A percentile compares a stretch with the other conserved stretches of the same genome.
These are phyloP conservation scores for Halocynthia roretzi DNA, from an alignment of 23 tunicate genomes.

Conservation along the genomic window DNA sequence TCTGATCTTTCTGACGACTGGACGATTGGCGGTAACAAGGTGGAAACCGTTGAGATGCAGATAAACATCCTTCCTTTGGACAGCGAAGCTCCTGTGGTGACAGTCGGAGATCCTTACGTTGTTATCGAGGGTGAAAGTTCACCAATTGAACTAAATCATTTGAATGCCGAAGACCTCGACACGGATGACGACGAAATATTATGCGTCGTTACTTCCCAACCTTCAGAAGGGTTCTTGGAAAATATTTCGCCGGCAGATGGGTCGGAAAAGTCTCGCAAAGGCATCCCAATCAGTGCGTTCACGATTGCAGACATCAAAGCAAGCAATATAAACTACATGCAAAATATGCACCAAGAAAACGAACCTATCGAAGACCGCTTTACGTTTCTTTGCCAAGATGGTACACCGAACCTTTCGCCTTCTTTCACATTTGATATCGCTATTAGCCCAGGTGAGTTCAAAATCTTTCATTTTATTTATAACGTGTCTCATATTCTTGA, in stretches of 20 bases:
- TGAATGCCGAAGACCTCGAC: slow-evolving; percentile 75
- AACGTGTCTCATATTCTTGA: not conserved
- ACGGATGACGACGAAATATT: slow-evolving; percentile 76
- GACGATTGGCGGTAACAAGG: slow-evolving; percentile 70
- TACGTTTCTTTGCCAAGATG: slow-evolving; percentile 86
- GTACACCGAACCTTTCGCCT: slow-evolving; percentile 68
- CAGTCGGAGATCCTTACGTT: slow-evolving; percentile 36
- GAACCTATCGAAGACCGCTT: slow-evolving; percentile 91
- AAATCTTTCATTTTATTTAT: not conserved
- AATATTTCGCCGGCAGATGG: slow-evolving; percentile 88
- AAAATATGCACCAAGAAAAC: slow-evolving; percentile 57
- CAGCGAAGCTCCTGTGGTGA: slow-evolving; percentile 84
- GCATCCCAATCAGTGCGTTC: slow-evolving; percentile 87
- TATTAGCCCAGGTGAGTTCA: slow-evolving; percentile 67
- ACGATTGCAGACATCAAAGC: slow-evolving; percentile 70
- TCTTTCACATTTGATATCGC: slow-evolving; percentile 36
- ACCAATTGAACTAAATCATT: slow-evolving; percentile 66
- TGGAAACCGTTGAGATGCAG: slow-evolving; percentile 50
- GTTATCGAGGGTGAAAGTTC: slow-evolving; percentile 81
- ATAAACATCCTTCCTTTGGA: slow-evolving; percentile 81
- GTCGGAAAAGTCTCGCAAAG: slow-evolving; percentile 85
- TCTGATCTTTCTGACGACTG: slow-evolving; percentile 85
- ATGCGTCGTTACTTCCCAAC: slow-evolving; percentile 84
- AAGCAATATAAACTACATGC: slow-evolving; percentile 85
- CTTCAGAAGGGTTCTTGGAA: slow-evolving; percentile 89